A percentile compares a stretch with the other conserved stretches of the same genome.
Conservation (phyloP, 2,888 invertebrate genomes). For the Troilus luridus region DNA sequence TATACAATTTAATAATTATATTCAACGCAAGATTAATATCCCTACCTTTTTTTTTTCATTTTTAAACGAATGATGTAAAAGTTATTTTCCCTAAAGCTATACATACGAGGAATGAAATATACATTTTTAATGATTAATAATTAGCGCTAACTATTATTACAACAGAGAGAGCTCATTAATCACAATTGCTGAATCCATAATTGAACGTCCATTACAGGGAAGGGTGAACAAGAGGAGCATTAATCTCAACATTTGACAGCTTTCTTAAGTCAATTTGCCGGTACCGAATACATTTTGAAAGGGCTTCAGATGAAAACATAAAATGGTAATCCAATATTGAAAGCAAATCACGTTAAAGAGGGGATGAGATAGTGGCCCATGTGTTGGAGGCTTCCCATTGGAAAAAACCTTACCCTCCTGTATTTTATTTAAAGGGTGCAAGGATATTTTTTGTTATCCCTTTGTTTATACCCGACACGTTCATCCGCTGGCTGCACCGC, state of each 20-base stretch:
- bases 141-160: not conserved
- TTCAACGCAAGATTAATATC: too few species aligned
- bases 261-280: slow-evolving; percentile 45
- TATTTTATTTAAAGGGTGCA: slow-evolving; percentile 26
- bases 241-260: slow-evolving; percentile 50
- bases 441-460: slow-evolving; percentile 10
- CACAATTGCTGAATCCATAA: not conserved
- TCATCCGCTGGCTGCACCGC: not conserved
- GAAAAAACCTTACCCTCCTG: not conserved
- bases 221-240: slow-evolving; percentile 12
- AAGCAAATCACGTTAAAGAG: slow-evolving; percentile 38
- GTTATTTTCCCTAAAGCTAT: not conserved
- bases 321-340: slow-evolving; percentile 14
- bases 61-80: not conserved
- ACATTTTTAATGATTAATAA: slow-evolving; percentile 7
- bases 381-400: slow-evolving; percentile 26
- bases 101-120: not conserved
- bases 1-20: too few species aligned
- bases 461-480: slow-evolving; percentile 25
- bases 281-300: slow-evolving; percentile 40
- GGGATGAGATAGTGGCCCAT: slow-evolving; percentile 17
- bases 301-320: slow-evolving; percentile 49
- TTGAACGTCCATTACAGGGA: slow-evolving; percentile 14
- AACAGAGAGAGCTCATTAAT: not conserved
- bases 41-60: too few species aligned